phyloP scores from a whole-genome alignment of 2,113 vertebrate species.

The Colinus virginianus region DNA sequence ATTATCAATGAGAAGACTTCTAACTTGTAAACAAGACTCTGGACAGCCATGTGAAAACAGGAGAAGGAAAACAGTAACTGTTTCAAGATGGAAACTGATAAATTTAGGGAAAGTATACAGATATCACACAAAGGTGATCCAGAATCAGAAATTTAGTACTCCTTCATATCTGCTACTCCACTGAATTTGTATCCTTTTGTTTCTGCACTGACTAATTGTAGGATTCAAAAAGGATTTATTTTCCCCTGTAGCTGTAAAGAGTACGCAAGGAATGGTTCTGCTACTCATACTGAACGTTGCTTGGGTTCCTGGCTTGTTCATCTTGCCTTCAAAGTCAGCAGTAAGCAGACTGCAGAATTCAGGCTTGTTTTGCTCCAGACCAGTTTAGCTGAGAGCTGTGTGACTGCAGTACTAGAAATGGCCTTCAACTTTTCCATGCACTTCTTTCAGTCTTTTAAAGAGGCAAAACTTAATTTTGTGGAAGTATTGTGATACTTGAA shows the following conservation, averaged over 20 bases:
- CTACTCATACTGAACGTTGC: background rate
- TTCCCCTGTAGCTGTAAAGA: accelerated
- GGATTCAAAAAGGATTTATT: background rate
- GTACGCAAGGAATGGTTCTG: background rate
- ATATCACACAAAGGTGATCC: background rate
- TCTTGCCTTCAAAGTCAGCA: background rate
- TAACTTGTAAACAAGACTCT: background rate
- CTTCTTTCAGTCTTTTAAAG: background rate
- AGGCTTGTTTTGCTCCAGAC: background rate
- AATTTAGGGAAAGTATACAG: background rate
- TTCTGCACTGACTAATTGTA: background rate
- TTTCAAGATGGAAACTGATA: background rate
- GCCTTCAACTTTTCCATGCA: background rate
- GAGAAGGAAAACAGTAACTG: background rate
- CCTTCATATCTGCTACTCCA: background rate
- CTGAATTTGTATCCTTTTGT: background rate
- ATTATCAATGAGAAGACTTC: background rate
- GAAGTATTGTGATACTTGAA: background rate
- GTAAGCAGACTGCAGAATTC: background rate
- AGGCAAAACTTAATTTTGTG: background rate
- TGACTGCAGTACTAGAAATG: background rate
- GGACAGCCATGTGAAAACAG: background rate
- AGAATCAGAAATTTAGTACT: background rate
- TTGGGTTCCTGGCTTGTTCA: background rate
- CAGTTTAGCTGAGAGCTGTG: background rate